These are phyloP conservation scores for Fabriciana adippe DNA, from an alignment of 2,888 invertebrate genomes.

Conservation along the genomic window DNA sequence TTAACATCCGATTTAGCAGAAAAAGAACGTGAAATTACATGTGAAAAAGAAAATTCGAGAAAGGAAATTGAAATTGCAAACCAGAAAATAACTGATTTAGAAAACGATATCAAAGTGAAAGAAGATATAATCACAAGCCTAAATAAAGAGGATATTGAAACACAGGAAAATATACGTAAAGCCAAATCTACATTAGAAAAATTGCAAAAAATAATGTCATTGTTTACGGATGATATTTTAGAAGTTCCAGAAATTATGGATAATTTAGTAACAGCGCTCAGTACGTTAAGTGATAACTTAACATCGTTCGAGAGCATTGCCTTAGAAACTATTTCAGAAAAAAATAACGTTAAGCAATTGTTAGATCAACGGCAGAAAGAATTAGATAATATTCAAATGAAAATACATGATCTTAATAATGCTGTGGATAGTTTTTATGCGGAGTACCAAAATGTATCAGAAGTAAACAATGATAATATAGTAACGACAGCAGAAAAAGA, in stretches of 20 bases:
- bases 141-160: slow-evolving; percentile 44
- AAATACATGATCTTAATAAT: slow-evolving; percentile 39
- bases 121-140: slow-evolving; percentile 49
- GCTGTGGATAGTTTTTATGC: slow-evolving; percentile 37
- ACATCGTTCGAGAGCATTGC: slow-evolving; percentile 51
- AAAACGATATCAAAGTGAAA: slow-evolving; percentile 50
- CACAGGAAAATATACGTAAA: slow-evolving; percentile 48
- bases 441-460: slow-evolving; percentile 27
- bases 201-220: slow-evolving; percentile 49
- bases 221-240: slow-evolving; percentile 51
- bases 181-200: slow-evolving; percentile 50
- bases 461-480: slow-evolving; percentile 17
- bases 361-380: slow-evolving; percentile 34
- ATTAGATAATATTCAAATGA: slow-evolving; percentile 28
- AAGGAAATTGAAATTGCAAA: slow-evolving; percentile 45
- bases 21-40: slow-evolving; percentile 44
- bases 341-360: slow-evolving; percentile 40
- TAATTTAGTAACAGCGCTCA: slow-evolving; percentile 51
- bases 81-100: slow-evolving; percentile 45
- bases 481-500: slow-evolving; percentile 8
- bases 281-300: slow-evolving; percentile 49
- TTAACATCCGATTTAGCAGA: slow-evolving; percentile 43
- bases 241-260: slow-evolving; percentile 53
- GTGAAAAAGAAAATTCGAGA: slow-evolving; percentile 43
- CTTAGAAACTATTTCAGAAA: slow-evolving; percentile 48